Base-by-base conservation (phyloP, 2,113 vertebrate species). In the Cyprinodon variegatus region DNA sequence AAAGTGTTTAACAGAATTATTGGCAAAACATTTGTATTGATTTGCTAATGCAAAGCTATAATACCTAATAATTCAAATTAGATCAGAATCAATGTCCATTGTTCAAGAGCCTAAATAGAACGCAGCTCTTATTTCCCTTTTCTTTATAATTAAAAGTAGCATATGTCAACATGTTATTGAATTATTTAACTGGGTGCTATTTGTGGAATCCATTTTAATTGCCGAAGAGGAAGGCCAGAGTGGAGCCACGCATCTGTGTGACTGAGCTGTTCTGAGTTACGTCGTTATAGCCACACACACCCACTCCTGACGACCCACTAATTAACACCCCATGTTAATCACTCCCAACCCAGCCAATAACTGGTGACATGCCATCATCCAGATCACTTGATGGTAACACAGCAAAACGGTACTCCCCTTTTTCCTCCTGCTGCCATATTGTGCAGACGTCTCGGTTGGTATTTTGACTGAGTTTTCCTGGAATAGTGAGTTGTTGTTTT, bases 301-400 rank as follows among this genome's bases (percentile, higher is more conserved):
- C 69, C 86, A 83, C 87, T 85, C 83, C 75, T 68, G 65, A 70
- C 85, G 86, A 91, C 90, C 91, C 72, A 63, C 86, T 92, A 91
- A 90, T 93, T 93, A 93, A 91, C 93, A 91, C 91, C 89, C 90
- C 88, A 88, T 89, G 87, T 91, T 94, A 93, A 95, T 93, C 90
- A 91, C 92, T 87, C 83, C 83, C 87, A 84, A 87, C 80, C 87
- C 83, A 87, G 88, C 87, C 90, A 93, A 90, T 91, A 91, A 90
- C 84, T 68, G 60, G 80, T 85, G 90, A 93, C 90, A 88, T 87
- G 87, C 83, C 86, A 86, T 89, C 89, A 85, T 83, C 84, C 78
- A 88, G 86, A 93, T 94, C 88, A 73, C 89, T 84, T 82, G 76
- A 82, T 88, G 82, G 69, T 75, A 78, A 68, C 83, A 12, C 87